A percentile compares a stretch with the other conserved stretches of the same genome.
Evolutionary conservation across 2,888 invertebrate genomes (phyloP).

Genomic region (Melolontha melolontha): DNA sequence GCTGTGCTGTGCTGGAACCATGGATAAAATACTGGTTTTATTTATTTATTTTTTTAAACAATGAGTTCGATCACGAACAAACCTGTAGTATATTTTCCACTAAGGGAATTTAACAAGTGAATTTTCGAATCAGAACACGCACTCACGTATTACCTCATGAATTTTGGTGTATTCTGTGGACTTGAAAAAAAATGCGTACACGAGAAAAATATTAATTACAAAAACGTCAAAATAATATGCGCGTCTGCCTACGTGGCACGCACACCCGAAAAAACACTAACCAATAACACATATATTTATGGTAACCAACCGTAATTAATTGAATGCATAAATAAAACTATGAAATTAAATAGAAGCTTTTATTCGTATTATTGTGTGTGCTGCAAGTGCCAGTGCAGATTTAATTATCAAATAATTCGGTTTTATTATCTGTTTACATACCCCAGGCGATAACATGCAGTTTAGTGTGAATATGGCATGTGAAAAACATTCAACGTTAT

Average conservation of each 20-base stretch:
- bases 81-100: neutral
- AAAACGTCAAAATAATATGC: slow-evolving; percentile 25
- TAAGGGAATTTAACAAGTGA: neutral
- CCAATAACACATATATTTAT: slow-evolving; percentile 4
- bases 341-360: slow-evolving; percentile 5
- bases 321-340: slow-evolving; percentile 24
- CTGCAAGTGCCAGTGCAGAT: slow-evolving; percentile 14
- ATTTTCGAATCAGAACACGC: slow-evolving; percentile 25
- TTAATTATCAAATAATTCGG: slow-evolving; percentile 27
- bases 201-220: slow-evolving; percentile 32
- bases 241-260: slow-evolving; percentile 1
- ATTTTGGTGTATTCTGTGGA: slow-evolving; percentile 23
- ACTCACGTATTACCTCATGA: slow-evolving; percentile 20
- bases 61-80: slow-evolving; percentile 10
- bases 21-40: no score
- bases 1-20: no score
- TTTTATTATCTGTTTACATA: slow-evolving; percentile 16
- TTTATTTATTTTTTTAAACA: neutral
- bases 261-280: neutral
- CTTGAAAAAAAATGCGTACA: slow-evolving; percentile 8
- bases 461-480: no score
- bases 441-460: no score
- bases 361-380: neutral
- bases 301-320: slow-evolving; percentile 1
- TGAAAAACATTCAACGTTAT: no score